Evolutionary conservation across 2,888 invertebrate species (phyloP), one percentile per base, ranked within the genome.

Genomic region (Drosophila neonasuta): DNA sequence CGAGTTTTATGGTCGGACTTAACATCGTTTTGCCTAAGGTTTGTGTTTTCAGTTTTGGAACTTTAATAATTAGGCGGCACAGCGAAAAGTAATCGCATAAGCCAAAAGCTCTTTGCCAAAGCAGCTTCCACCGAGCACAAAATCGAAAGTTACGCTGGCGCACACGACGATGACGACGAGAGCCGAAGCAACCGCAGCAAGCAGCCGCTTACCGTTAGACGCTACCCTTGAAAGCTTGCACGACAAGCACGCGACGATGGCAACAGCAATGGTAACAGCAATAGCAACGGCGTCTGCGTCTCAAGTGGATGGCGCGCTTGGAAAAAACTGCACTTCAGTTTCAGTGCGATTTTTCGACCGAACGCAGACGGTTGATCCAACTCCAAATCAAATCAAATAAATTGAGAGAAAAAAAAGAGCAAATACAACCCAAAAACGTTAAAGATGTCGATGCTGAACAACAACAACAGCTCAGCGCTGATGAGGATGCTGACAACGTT

Each of bases 151-250:
- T 78, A 62, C 55, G 46, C 41, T 9, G 10, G 10, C 44, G 42
- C 59, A 32, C 49, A 36, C 36, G 36, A 6, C 36, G 36, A n/a
- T 11, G 11, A 32, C 49, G 34, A 39, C 55, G 51, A 36, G 50
- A 57, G 7, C 34, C 52, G 41, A 65, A 70, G 32, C 15, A 15
- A 10, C 17, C 68, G 17, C 17, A 17, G 17, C 3, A 0, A 15
- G 17, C 17, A 17, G 3, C 17, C 17, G 61, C 58, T 71, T 64
- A 72, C 73, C 76, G 78, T 69, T 82, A 73, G 68, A 61, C 34
- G 55, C 41, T 83, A 86, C 81, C 85, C 81, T 86, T 81, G 84
- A 87, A 86, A 85, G 85, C 87, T 85, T 66, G 58, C 58, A 49
- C 42, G 48, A 49, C 57, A 54, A 57, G 32, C 46, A 30, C 42